Conservation (phyloP, 2,797 vertebrate genomes). For the Coregonus sp. region DNA sequence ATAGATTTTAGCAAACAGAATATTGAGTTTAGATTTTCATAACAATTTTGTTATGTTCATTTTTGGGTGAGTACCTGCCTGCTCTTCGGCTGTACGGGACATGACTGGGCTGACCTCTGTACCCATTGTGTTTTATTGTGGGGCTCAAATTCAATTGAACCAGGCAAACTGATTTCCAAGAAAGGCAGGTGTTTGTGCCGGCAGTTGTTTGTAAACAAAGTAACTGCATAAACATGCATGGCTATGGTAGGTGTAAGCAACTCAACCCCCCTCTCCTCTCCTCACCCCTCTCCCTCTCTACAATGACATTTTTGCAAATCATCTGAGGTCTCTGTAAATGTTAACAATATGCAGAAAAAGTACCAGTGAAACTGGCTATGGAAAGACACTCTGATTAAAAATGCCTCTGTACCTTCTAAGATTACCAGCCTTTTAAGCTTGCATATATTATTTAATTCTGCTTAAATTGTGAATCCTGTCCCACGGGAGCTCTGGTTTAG, state of each 20-base stretch:
- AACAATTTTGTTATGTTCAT: not conserved
- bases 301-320: not conserved
- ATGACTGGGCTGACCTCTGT: too few relatives aligned
- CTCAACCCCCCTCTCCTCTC: not conserved
- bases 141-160: not conserved
- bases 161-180: not conserved
- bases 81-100: too few relatives aligned
- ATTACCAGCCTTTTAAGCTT: constrained; percentile 43
- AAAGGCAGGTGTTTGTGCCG: not conserved
- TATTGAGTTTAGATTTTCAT: not conserved
- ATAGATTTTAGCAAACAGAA: not conserved
- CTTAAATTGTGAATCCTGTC: constrained; percentile 22
- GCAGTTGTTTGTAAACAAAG: not conserved
- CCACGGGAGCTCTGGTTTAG: constrained; percentile 40
- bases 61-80: too few relatives aligned
- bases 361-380: not conserved
- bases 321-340: constrained; percentile 29
- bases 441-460: constrained; percentile 49
- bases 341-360: constrained; percentile 41
- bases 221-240: not conserved
- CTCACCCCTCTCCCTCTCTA: not conserved
- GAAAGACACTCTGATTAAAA: not conserved
- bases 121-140: too few relatives aligned
- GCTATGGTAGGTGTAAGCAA: not conserved
- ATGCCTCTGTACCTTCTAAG: not conserved